Percentiles rank a stretch among this genome's conserved stretches.
These are phyloP conservation scores for Brachymystax lenok DNA, from an alignment of 2,797 vertebrate species.

Conservation along the genomic window DNA sequence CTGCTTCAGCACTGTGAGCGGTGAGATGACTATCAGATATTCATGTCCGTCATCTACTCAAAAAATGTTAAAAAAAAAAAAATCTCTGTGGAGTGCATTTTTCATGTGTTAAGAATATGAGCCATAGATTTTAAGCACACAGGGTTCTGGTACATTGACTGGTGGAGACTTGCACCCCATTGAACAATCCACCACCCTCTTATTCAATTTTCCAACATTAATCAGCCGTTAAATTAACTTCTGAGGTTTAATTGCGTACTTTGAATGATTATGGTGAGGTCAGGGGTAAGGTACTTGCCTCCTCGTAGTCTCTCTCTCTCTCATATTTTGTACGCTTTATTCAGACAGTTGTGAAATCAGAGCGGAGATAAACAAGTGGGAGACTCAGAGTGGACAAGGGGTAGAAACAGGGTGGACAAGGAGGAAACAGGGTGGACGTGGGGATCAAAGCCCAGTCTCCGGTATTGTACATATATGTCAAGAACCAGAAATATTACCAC, in stretches of 20 bases:
- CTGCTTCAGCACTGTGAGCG: neutral
- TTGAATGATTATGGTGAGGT: slow-evolving; percentile 45
- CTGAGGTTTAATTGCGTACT: slow-evolving; percentile 54
- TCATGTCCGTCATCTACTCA: slow-evolving; percentile 20
- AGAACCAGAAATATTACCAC: neutral
- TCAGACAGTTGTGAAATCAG: neutral
- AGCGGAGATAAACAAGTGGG: neutral
- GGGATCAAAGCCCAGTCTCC: neutral
- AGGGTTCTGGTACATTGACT: slow-evolving; percentile 41
- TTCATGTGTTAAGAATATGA: slow-evolving; percentile 3
- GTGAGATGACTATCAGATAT: slow-evolving; percentile 5
- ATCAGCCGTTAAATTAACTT: slow-evolving; percentile 61
- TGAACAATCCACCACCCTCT: slow-evolving; percentile 36
- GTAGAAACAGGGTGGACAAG: too few species aligned
- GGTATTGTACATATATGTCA: neutral
- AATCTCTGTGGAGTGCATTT: slow-evolving; percentile 28
- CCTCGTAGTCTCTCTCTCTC: neutral
- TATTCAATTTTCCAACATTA: slow-evolving; percentile 51
- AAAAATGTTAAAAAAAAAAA: slow-evolving; percentile 8
- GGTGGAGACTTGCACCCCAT: slow-evolving; percentile 42
- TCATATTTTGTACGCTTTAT: neutral
- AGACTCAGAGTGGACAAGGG: neutral
- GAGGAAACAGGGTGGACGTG: too few species aligned
- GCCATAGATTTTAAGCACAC: slow-evolving; percentile 26
- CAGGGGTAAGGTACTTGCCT: slow-evolving; percentile 31